A percentile compares a stretch with the other conserved stretches of the same genome.
Conservation (phyloP, 2,888 invertebrate species). For the Venusia cambrica region DNA sequence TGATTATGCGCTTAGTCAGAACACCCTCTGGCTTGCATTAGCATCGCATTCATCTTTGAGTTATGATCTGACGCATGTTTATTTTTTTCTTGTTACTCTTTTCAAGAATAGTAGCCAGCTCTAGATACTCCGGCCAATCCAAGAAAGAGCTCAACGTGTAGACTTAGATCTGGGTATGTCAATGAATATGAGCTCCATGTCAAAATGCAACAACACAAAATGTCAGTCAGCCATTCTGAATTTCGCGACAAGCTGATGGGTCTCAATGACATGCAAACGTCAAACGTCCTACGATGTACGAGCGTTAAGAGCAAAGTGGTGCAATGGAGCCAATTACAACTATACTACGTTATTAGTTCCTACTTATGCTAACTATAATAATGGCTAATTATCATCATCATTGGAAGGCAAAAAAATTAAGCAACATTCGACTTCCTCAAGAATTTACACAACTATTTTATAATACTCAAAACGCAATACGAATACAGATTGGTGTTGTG, state of each 20-base stretch:
- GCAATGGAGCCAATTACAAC: constrained; percentile 69
- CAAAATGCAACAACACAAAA: constrained; percentile 13
- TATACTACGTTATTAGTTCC: constrained; percentile 45
- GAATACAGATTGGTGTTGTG: neutral
- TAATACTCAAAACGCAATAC: constrained; percentile 1
- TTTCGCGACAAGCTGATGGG: constrained; percentile 11
- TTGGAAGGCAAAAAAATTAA: constrained; percentile 13
- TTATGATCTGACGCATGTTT: too few species aligned
- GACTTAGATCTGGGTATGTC: constrained; percentile 6
- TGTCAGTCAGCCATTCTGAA: constrained; percentile 11
- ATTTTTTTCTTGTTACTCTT: too few species aligned
- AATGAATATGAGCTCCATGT: constrained; percentile 9
- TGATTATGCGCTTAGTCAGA: too few species aligned
- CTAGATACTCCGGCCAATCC: too few species aligned
- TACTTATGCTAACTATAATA: constrained; percentile 29
- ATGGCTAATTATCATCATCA: constrained; percentile 14
- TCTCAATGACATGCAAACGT: constrained; percentile 45
- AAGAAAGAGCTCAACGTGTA: too few species aligned
- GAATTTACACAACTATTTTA: constrained; percentile 1
- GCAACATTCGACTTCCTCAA: constrained; percentile 15
- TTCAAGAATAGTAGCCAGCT: too few species aligned
- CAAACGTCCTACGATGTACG: constrained; percentile 49
- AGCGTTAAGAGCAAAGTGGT: constrained; percentile 76
- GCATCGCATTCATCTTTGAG: too few species aligned
- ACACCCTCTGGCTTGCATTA: too few species aligned